Conservation (phyloP, 2,888 invertebrate species). For the Helobdella robusta region DNA sequence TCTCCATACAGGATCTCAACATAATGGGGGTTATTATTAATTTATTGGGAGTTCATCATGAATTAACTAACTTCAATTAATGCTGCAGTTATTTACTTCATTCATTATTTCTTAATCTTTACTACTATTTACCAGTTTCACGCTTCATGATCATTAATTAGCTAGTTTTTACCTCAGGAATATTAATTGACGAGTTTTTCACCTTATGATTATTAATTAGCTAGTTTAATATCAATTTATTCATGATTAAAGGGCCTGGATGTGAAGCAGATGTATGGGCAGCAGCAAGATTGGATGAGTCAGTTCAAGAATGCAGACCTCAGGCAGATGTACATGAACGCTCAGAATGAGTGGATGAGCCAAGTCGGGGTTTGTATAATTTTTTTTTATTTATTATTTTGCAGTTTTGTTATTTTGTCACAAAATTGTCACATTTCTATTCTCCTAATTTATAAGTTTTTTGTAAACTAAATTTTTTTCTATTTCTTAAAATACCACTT, state of each 20-base stretch:
- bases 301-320: constrained; percentile 16
- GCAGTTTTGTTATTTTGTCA: too few species aligned
- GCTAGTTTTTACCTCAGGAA: too few species aligned
- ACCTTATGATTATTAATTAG: too few species aligned
- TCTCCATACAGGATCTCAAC: constrained; percentile 10
- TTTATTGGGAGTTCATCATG: too few species aligned
- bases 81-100: not conserved
- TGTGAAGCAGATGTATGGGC: constrained; percentile 15
- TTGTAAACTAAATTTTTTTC: too few species aligned
- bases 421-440: too few species aligned
- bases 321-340: constrained; percentile 20
- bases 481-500: too few species aligned
- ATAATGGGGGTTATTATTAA: too few species aligned
- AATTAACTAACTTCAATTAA: not conserved
- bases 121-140: not conserved
- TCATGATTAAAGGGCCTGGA: constrained; percentile 2
- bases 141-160: not conserved
- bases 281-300: constrained; percentile 12
- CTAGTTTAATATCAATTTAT: not conserved
- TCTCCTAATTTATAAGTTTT: too few species aligned
- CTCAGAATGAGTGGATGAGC: constrained; percentile 10
- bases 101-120: not conserved
- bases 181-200: too few species aligned
- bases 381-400: too few species aligned
- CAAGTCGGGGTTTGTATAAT: constrained; percentile 13